Evolutionary conservation across 2,888 invertebrate genomes (phyloP), one percentile per base, ranked within the genome.

Genomic region (Drosophila hamatofila): DNA sequence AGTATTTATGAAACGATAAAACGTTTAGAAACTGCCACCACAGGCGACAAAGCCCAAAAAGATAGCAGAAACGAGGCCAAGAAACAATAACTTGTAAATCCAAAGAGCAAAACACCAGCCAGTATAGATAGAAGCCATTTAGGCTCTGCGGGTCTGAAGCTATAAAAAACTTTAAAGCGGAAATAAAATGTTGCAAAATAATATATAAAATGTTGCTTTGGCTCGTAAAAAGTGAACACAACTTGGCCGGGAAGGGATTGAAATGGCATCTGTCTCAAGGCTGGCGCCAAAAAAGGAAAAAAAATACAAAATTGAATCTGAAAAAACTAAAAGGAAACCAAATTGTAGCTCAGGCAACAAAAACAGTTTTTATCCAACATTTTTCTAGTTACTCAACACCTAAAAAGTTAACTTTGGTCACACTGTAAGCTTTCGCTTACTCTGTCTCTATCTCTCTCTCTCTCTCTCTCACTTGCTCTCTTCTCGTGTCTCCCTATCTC

Each of bases 1-100:
- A 83, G 87, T 90, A 90, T 87, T 87, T 87, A 87, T 88, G 80
- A 71, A 88, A 90, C 84, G 80, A 87, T 90, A 81, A 87, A 78
- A 84, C 87, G 87, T 75, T 86, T 88, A 83, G 58, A 61, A 42
- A 33, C 39, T 44, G 52, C 18, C 41, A 30, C 30, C 30, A 30
- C 9, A 30, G 69, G 44, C 44, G 8, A 23, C 44, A 23, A 21
- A 7, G 23, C 44, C 44, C 23, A 4, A 9, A 25, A 4, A 23
- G 46, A 8, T 14, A 44, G 21, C 21, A 0, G 18, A 16, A 56
- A 52, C 33, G 61, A 55, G 37, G 61, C 74, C 61, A 64, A 74
- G 72, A 72, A 73, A 70, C 70, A 82, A 83, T 82, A 70, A 88
- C 71, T 72, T 65, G 66, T 52, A 9, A 46, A 46, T 25, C 33